phyloP scores from a whole-genome alignment of 2,113 vertebrate species.

The Callospermophilus lateralis region DNA sequence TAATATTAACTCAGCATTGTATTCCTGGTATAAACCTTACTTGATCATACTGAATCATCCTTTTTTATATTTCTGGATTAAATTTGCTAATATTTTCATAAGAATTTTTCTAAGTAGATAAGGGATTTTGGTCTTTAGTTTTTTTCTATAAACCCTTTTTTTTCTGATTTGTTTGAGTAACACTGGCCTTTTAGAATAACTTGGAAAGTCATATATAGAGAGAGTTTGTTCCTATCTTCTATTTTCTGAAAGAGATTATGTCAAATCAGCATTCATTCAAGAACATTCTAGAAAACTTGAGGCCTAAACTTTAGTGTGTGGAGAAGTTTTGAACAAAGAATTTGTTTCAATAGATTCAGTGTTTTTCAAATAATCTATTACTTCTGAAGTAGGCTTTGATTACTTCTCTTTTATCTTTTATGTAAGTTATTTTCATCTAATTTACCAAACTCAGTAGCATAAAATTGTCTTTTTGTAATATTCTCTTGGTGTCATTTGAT shows the following conservation, averaged over 20 bases:
- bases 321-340: background rate
- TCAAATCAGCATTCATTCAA: background rate
- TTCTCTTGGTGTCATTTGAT: background rate
- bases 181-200: background rate
- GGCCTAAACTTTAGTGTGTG: background rate
- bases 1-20: background rate
- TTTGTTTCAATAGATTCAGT: background rate
- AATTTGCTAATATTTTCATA: background rate
- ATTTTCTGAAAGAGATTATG: background rate
- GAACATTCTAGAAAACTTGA: background rate
- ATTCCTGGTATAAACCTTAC: constrained; percentile 1
- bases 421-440: background rate
- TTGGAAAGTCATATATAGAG: background rate
- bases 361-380: background rate
- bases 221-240: background rate
- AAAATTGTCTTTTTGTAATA: background rate
- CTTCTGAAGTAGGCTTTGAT: background rate
- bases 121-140: background rate
- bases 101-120: background rate
- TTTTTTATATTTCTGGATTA: background rate
- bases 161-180: background rate
- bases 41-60: background rate
- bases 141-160: background rate
- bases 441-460: background rate
- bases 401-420: background rate